Base-by-base conservation (phyloP, 53 echinoderm and acorn worm genomes). In the Echinarachnius parma region DNA sequence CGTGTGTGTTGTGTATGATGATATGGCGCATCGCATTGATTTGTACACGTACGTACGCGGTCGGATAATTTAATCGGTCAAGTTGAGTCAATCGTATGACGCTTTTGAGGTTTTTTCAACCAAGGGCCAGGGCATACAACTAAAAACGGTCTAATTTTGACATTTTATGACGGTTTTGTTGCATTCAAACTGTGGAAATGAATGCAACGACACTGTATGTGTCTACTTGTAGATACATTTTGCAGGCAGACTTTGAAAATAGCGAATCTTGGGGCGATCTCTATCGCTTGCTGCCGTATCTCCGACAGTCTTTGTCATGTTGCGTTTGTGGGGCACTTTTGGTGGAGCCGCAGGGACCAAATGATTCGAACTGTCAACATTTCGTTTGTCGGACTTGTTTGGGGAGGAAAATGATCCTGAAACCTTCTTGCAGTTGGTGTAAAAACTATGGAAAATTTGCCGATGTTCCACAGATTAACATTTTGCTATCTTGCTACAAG, bases 341-440 rank as follows among this genome's bases (percentile, higher is more conserved):
- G 48, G 66, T 64, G 35, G 92, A 92, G 30, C 98, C 98, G 28
- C 80, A 72, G 98, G 98, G 91, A 48, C 98, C 98, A 16, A 59
- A 82, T 45, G 81, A 98, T 61, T 88, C 98, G 36, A 98, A 88
- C 32, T 98, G 98, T 82, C 98, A 98, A 53, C 98, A 98, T 59
- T 85, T 88, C 34, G 92, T 92, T 61, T 98, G 98, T 75, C 75
- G 83, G 60, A 50, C 48, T 28, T 98, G 98, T 66, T 26, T 98
- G 11, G 98, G 98, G 15, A 88, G 98, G 1, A 98, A 98, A 82
- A 98, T 91, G 91, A 63, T 87, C 0, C 86, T 98, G 20, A 88
- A 88, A 65, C 98, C 98, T 42, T 85, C 98, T 3, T 98, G 98
- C 60, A 88, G 91, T 34, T 98, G 98, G 98, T 98, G 98, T 33